Base-by-base conservation (phyloP, 2,113 vertebrate genomes). In the Pseudonaja textilis region DNA sequence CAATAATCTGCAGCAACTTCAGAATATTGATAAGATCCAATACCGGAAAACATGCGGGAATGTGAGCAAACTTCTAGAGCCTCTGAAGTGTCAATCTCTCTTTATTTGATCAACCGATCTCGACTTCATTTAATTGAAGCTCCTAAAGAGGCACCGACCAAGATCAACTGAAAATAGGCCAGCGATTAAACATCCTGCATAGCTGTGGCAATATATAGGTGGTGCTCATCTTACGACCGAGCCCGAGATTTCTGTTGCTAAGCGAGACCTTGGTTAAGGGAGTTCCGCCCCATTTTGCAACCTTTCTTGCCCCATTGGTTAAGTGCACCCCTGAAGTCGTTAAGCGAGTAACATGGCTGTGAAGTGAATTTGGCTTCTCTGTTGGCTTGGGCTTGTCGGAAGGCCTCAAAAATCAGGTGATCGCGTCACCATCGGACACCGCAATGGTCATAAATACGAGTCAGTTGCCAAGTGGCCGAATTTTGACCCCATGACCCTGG, bases 21-120 rank as follows among this genome's bases (percentile, higher is more conserved):
- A 96, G 95, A 94, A 95, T 95, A 96, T 96, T 95, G 93, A 97
- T 96, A 95, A 95, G 91, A 85, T 92, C 93, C 93, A 4, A 6
- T 92, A 52, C 88, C 39, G 57, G 91, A 92, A 2, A 90, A 69
- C 34, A 47, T 87, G 92, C 1, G 90, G 87, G 81, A n/a, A 23
- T 22, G 20, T 6, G 18, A 89, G 89, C 74, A 89, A 85, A 23
- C 16, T 20, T 5, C 22, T 16, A 56, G 50, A 1, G 0, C 6
- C 25, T n/a, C 59, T 50, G 26, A 91, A 34, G 16, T 61, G 47
- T 14, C 59, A 50, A 34, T 91, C 6, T 91, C 69, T 85, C 42
- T 22, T 87, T 47, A 61, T 45, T 45, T 59, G 39, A 26, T 42
- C 25, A 47, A 26, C 25, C 12, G 20, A 18, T 47, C 10, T 91